Evolutionary conservation across 2,888 invertebrate genomes (phyloP), one percentile per base, ranked within the genome.

Genomic region (Athalia circularis): DNA sequence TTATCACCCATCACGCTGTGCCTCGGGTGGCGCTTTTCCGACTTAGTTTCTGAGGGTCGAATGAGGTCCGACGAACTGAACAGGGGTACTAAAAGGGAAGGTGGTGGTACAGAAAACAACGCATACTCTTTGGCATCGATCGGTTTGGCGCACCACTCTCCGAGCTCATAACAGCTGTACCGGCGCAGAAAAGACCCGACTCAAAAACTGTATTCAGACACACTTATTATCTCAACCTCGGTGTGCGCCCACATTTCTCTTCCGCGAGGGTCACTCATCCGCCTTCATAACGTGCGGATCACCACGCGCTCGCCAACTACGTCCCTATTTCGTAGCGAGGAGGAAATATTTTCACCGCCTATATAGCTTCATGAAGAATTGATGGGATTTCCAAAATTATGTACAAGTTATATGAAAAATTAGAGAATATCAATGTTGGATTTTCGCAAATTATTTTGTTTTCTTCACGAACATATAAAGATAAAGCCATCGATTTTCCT

Each of bases 51-150:
- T 57, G 47, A 45, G 45, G 59, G 57, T 47, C n/a, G 72, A 13
- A 59, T 72, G 47, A 72, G 47, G 59, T 72, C 47, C 13, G 2
- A 45, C 5, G 59, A 13, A 72, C 45, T 45, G 72, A 59, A 47
- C 9, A 29, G 29, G 29, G 29, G 29, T 29, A 29, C 45, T 59
- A 59, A 57, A 13, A 59, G 72, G 57, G 13, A 59, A 72, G 59
- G 57, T 68, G 59, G 57, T 72, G 59, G 57, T 45, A 72, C 52
- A 45, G n/a, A n/a, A 57, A 59, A 72, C 70, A 70, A 70, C 70
- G 59, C 70, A 70, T 70, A 70, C 72, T 72, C 72, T 59, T 72
- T 72, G 72, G 59, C 52, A 72, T 72, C 59, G 72, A 72, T 72
- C 59, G 72, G 57, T 72, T 59, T 57, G 13, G 72, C 72, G 72